Evolutionary conservation across 2,888 invertebrate genomes (phyloP).

Genomic region (Trichogramma dendrolimi): DNA sequence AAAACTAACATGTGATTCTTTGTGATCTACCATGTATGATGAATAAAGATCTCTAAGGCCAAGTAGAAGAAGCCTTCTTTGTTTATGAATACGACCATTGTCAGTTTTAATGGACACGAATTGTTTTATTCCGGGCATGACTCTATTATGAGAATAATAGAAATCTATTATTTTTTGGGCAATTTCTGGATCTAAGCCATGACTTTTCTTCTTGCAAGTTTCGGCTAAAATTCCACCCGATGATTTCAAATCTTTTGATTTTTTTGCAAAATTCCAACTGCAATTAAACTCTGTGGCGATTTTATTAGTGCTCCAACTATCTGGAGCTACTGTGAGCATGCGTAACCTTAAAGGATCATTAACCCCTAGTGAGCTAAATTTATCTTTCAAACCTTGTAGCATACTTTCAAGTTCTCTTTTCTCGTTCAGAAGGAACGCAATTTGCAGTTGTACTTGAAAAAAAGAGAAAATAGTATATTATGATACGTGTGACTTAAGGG

Average conservation of each 20-base stretch:
- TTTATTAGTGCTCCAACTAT: too few relatives aligned
- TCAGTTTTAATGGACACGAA: constrained; percentile 6
- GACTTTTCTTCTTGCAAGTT: background rate
- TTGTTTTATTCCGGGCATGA: constrained; percentile 25
- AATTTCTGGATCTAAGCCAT: too few relatives aligned
- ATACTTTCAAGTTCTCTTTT: too few relatives aligned
- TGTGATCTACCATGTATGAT: background rate
- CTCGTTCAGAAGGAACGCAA: too few relatives aligned
- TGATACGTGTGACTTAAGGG: too few relatives aligned
- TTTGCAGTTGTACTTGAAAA: too few relatives aligned
- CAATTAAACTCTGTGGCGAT: too few relatives aligned
- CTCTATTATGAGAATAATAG: constrained; percentile 1
- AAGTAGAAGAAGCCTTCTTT: background rate
- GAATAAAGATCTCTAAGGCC: background rate
- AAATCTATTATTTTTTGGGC: background rate
- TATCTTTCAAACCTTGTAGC: too few relatives aligned
- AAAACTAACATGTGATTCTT: background rate
- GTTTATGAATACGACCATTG: background rate
- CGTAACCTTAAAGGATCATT: background rate
- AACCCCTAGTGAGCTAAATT: too few relatives aligned
- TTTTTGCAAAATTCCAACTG: too few relatives aligned
- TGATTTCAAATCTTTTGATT: background rate
- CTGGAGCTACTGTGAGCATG: background rate
- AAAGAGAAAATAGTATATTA: too few relatives aligned
- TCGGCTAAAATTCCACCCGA: background rate